These are phyloP conservation scores for Drosophila melanogaster DNA, from an alignment of 1,140 invertebrate genomes.

Conservation along the genomic window Release_6_plus_ISO1_MT NT_033777.3:10007001-10007500, in stretches of 20 bases:
- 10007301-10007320: conserved; percentile 84
- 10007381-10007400: conserved; percentile 85
- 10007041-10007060: conserved; percentile 82
- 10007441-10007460: conserved; percentile 84
- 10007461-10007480: conserved; percentile 72
- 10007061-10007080: conserved; percentile 84
- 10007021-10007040: conserved; percentile 76
- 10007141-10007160: conserved; percentile 75
- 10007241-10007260: conserved; percentile 55
- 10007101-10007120: conserved; percentile 64
- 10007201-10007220: conserved; percentile 64
- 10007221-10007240: conserved; percentile 63
- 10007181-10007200: conserved; percentile 70
- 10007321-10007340: conserved; percentile 86
- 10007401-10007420: conserved; percentile 79
- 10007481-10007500: conserved; percentile 75
- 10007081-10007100: conserved; percentile 76
- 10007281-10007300: conserved; percentile 82
- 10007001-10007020: conserved; percentile 58
- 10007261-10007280: conserved; percentile 76
- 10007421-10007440: conserved; percentile 83
- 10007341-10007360: conserved; percentile 87
- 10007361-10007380: conserved; percentile 88
- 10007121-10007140: conserved; percentile 9
- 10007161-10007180: conserved; percentile 73